Percentiles rank a stretch among this genome's conserved stretches.
Evolutionary conservation across 2,113 vertebrate species (phyloP).

Genomic region (Melanostigma gelatinosum): DNA sequence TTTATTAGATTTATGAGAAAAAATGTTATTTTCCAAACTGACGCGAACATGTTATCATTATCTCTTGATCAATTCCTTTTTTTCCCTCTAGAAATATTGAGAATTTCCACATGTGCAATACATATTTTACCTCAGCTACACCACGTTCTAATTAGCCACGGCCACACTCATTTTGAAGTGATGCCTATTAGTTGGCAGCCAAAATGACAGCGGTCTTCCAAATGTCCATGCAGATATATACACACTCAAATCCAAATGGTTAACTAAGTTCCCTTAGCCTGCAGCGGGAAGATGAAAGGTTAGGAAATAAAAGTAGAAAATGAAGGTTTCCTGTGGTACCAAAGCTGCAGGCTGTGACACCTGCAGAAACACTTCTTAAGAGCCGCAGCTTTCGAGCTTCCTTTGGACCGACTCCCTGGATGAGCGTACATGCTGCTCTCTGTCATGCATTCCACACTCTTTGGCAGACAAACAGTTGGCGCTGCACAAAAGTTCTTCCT

Average conservation of each 20-base stretch:
- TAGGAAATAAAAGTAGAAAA: conserved; percentile 2
- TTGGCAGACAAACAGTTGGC: conserved; percentile 56
- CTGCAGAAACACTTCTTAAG: conserved; percentile 4
- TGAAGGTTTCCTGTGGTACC: conserved; percentile 7
- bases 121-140: neutral
- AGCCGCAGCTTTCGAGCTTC: conserved; percentile 6
- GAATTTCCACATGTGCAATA: neutral
- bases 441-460: conserved; percentile 36
- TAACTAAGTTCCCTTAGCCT: neutral
- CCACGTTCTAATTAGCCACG: neutral
- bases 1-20: neutral
- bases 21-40: neutral
- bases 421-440: conserved; percentile 26
- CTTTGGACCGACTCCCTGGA: conserved; percentile 17
- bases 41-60: neutral
- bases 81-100: neutral
- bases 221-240: neutral
- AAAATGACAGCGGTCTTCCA: conserved; percentile 12
- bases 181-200: conserved; percentile 6
- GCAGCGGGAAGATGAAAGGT: neutral
- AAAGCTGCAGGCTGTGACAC: conserved; percentile 17
- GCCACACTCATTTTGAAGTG: neutral
- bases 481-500: conserved; percentile 37
- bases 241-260: neutral
- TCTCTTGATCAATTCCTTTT: neutral